Evolutionary conservation across 2,888 invertebrate species (phyloP), one percentile per base, ranked within the genome.

Genomic region (Drosophila planitibia): DNA sequence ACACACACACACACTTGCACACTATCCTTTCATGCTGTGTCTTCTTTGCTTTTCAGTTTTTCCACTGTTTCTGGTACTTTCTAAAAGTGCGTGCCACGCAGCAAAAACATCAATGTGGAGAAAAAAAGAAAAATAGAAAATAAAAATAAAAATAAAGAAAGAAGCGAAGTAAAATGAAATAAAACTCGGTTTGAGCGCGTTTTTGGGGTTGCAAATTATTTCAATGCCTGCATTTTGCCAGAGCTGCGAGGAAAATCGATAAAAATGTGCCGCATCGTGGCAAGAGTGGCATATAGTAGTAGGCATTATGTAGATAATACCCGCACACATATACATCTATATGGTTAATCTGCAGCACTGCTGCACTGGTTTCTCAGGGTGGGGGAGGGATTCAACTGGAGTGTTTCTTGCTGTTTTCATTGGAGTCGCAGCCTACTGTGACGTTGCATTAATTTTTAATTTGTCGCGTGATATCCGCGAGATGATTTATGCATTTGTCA

Each of bases 131-230:
- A 53, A 65, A 62, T 52, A 51, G 51, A 30, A 30, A 60, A 51
- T 32, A 49, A 64, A 30, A 60, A 51, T 32, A 49, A 64, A 80
- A 76, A 74, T 63, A 64, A 55, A 57, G 57, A 53, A 62, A 75
- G 63, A 64, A 54, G 66, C 52, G 28, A 30, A 73, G 73, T 47
- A 39, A 73, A 81, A 64, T 65, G 55, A 72, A 74, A 74, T 73
- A 64, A 85, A 90, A 77, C 49, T 69, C 53, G 61, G 59, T 41
- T 59, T 41, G 69, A 59, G 62, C 71, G 72, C 47, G 74, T 77
- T 86, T 83, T 85, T 83, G 83, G 85, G 85, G 85, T 86, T 86
- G 85, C 85, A 86, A 86, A 78, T 63, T 79, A 75, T 69, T 81
- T 76, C 74, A 67, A 32, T 78, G 81, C 79, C 81, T 87, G 85